These are phyloP conservation scores for Petrocephalus sullivani DNA, from an alignment of 2,797 vertebrate genomes.

Conservation along the genomic window DNA sequence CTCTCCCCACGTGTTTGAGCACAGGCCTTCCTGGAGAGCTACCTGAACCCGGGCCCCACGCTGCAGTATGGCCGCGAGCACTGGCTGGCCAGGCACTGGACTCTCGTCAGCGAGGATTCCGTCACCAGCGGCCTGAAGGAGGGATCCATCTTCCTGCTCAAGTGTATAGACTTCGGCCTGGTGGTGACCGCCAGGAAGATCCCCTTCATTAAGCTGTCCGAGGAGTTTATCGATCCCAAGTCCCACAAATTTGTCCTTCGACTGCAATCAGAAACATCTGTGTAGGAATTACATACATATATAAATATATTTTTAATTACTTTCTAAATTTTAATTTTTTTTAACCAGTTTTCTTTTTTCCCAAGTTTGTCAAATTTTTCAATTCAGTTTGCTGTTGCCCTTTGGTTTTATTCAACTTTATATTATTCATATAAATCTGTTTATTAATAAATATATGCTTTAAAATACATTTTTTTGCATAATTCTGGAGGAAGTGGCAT, in stretches of 20 bases:
- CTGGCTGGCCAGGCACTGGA: constrained; percentile 89
- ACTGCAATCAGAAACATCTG: constrained; percentile 91
- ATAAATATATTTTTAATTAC: constrained; percentile 11
- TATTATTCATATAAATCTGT: constrained; percentile 42
- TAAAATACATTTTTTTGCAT: neutral
- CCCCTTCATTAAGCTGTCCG: constrained; percentile 83
- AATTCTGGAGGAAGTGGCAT: neutral
- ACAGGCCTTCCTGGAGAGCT: constrained; percentile 92
- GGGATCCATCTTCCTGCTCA: constrained; percentile 78
- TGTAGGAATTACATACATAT: constrained; percentile 50
- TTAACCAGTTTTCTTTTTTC: constrained; percentile 25
- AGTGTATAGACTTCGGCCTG: constrained; percentile 86
- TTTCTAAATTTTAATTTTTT: constrained; percentile 21
- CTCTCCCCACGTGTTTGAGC: neutral
- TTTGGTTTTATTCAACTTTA: constrained; percentile 34
- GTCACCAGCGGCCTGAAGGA: constrained; percentile 82
- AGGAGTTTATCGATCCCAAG: constrained; percentile 90
- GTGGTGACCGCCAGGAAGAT: constrained; percentile 83
- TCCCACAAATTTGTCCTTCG: constrained; percentile 91
- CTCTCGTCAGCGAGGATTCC: constrained; percentile 83
- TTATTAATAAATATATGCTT: constrained; percentile 24
- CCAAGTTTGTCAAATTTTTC: neutral
- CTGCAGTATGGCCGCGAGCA: constrained; percentile 84
- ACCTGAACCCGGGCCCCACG: constrained; percentile 81
- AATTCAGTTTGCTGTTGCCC: constrained; percentile 45